phyloP scores from a whole-genome alignment of 2,888 invertebrate species.

The Epiblema foenella region DNA sequence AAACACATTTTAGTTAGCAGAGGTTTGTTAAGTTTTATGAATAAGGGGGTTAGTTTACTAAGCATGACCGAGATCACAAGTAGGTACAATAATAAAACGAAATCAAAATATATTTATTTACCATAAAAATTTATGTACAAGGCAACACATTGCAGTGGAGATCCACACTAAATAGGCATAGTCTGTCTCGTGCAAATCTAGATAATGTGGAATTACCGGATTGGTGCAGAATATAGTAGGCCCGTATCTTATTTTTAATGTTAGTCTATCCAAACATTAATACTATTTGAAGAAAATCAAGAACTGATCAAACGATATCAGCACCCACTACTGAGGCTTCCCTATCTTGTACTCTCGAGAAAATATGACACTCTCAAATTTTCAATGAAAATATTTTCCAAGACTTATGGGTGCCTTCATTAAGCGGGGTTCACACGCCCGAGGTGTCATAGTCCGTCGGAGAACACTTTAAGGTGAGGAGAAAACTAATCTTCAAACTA shows the following conservation, averaged over 20 bases:
- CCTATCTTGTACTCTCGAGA: conserved; percentile 7
- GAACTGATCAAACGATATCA: not conserved
- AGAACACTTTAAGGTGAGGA: conserved; percentile 2
- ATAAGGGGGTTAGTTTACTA: no score
- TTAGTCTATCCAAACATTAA: not conserved
- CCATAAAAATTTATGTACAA: no score
- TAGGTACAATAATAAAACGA: no score
- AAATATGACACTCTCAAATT: conserved; percentile 63
- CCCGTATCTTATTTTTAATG: not conserved
- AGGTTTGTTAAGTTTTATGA: no score
- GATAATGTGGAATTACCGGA: no score
- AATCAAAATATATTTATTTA: no score
- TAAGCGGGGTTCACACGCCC: conserved; percentile 54
- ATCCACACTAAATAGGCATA: no score
- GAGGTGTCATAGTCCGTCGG: conserved; percentile 34
- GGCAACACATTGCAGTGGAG: no score
- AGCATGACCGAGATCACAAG: no score
- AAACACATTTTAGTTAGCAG: no score
- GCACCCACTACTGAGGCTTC: conserved; percentile 21
- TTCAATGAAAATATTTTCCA: conserved; percentile 75
- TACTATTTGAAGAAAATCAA: not conserved
- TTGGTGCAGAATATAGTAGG: no score
- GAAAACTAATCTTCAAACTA: not conserved
- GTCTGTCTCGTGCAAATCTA: no score
- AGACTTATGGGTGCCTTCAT: conserved; percentile 71